Evolutionary conservation across 2,797 vertebrate genomes (phyloP).

Genomic region (Loriculus beryllinus): DNA sequence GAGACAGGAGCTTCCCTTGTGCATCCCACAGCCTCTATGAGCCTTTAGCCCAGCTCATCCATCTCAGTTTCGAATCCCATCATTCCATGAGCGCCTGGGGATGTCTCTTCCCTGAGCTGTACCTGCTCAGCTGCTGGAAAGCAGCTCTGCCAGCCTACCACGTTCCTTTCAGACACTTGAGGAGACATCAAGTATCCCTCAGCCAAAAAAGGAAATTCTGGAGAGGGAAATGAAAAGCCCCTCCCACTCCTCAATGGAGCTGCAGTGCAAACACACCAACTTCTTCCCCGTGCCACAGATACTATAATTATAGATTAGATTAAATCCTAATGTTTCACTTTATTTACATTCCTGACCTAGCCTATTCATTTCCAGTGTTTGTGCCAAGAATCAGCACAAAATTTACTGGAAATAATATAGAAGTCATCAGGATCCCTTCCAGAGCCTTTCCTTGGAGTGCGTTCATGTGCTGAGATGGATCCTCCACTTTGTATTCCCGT

Average conservation of each 20-base stretch:
- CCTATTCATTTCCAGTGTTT: constrained; percentile 72
- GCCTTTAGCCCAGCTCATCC: not conserved
- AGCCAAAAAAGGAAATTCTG: constrained; percentile 20
- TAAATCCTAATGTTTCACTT: constrained; percentile 68
- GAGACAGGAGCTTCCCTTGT: not conserved
- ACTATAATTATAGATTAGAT: constrained; percentile 71
- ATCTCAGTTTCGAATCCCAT: not conserved
- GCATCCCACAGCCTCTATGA: not conserved
- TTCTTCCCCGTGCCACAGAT: constrained; percentile 37
- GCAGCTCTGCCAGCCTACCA: constrained; percentile 14
- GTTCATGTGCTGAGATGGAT: constrained; percentile 25
- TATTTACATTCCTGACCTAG: constrained; percentile 76
- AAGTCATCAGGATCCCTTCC: constrained; percentile 69
- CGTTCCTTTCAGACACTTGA: not conserved
- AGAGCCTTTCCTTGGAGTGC: constrained; percentile 64
- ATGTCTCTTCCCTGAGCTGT: not conserved
- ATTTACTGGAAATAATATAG: constrained; percentile 75
- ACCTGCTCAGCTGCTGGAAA: not conserved
- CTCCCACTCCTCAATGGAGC: constrained; percentile 26
- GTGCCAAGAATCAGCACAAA: constrained; percentile 72
- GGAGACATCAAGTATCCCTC: constrained; percentile 1
- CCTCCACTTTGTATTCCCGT: not conserved
- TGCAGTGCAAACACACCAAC: constrained; percentile 13
- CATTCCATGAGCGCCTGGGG: not conserved
- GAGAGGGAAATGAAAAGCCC: not conserved